phyloP scores from a whole-genome alignment of 2,113 vertebrate species.

The Pseudorasbora parva region DNA sequence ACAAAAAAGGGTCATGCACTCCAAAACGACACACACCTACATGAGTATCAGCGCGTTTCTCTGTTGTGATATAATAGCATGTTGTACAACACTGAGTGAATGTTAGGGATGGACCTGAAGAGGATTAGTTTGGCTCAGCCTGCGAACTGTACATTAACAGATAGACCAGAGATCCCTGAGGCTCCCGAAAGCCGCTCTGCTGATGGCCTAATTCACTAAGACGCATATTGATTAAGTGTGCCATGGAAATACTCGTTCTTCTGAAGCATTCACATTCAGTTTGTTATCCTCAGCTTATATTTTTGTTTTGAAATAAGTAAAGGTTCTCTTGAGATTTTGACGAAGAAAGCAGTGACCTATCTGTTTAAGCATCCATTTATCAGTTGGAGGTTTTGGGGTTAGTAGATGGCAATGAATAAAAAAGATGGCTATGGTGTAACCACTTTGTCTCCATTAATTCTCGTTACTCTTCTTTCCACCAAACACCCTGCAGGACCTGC shows the following conservation, averaged over 20 bases:
- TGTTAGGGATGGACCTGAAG: slow-evolving; percentile 37
- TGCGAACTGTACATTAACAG: slow-evolving; percentile 54
- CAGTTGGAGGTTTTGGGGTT: slow-evolving; percentile 56
- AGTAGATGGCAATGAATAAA: slow-evolving; percentile 18
- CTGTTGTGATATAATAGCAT: slow-evolving; percentile 36
- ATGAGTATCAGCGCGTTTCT: background rate
- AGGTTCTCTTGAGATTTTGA: slow-evolving; percentile 40
- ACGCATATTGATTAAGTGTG: slow-evolving; percentile 72
- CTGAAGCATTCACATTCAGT: slow-evolving; percentile 51
- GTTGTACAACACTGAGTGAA: slow-evolving; percentile 38
- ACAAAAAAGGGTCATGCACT: background rate
- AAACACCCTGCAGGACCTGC: slow-evolving; percentile 5
- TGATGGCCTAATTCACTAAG: slow-evolving; percentile 77
- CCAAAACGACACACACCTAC: background rate
- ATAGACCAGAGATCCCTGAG: slow-evolving; percentile 64
- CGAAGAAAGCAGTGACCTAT: slow-evolving; percentile 66
- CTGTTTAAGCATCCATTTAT: slow-evolving; percentile 44
- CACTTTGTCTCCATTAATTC: slow-evolving; percentile 52
- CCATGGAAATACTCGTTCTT: slow-evolving; percentile 63
- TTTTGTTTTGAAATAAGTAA: slow-evolving; percentile 19
- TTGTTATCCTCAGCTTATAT: background rate
- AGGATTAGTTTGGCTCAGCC: slow-evolving; percentile 43
- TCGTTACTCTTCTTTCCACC: background rate
- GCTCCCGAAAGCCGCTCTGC: slow-evolving; percentile 69
- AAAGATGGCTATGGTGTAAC: slow-evolving; percentile 14